These are phyloP conservation scores for Hyles lineata DNA, from an alignment of 2,888 invertebrate species.

Conservation along the genomic window DNA sequence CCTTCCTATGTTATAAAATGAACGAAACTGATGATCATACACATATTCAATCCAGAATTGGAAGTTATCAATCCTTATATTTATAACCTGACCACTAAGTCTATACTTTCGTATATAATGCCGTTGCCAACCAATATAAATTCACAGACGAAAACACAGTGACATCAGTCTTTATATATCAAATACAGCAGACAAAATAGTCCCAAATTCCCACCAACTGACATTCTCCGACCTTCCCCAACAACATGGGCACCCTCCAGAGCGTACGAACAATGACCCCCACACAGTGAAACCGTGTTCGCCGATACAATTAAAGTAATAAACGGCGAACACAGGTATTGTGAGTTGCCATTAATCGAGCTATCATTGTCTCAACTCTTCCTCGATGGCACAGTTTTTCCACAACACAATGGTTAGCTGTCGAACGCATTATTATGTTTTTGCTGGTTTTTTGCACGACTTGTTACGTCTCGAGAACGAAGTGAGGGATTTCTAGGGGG, in stretches of 20 bases:
- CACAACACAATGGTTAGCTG: constrained; percentile 68
- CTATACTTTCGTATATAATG: too few relatives aligned
- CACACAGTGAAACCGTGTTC: constrained; percentile 74
- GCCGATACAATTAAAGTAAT: constrained; percentile 80
- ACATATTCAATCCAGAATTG: too few relatives aligned
- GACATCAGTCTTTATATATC: too few relatives aligned
- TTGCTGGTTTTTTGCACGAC: constrained; percentile 54
- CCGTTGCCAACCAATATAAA: too few relatives aligned
- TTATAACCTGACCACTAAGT: too few relatives aligned
- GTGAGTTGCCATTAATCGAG: constrained; percentile 75
- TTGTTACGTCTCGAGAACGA: constrained; percentile 47
- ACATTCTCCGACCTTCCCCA: constrained; percentile 23
- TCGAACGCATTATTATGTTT: constrained; percentile 62
- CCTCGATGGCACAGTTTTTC: constrained; percentile 77
- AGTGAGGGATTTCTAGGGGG: not conserved
- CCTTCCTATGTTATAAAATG: too few relatives aligned
- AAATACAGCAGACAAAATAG: too few relatives aligned
- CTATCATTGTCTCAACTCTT: constrained; percentile 79
- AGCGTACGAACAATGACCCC: constrained; percentile 73
- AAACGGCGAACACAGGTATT: constrained; percentile 66
- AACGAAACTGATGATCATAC: too few relatives aligned
- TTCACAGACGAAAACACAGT: too few relatives aligned
- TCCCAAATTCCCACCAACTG: too few relatives aligned
- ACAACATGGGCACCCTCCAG: constrained; percentile 46
- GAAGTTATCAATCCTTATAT: too few relatives aligned